Base-by-base conservation (phyloP, 2,888 invertebrate genomes). In the Sinhomidia bicolor region DNA sequence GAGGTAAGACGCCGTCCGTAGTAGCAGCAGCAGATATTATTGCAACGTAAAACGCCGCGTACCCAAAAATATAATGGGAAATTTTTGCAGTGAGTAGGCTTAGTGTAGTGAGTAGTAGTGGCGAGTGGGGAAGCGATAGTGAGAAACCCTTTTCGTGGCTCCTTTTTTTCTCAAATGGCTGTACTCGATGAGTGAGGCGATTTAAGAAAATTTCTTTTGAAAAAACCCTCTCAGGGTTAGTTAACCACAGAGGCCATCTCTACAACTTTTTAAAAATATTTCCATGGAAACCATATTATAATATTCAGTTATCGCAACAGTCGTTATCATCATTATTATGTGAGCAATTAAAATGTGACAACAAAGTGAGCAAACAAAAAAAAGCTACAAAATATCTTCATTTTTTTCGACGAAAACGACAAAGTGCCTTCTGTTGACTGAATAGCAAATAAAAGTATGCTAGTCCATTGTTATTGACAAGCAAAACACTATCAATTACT, bases 141-240 rank as follows among this genome's bases (percentile, higher is more conserved):
- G 84, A 84, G 76, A 84, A 84, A 84, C 84, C 68, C 17, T 68
- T 17, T n/a, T 51, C 41, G 9, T 6, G n/a, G n/a, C n/a, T n/a
- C 41, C 41, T n/a, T 14, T n/a, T n/a, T 17, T 51, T 6, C 23
- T 60, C 12, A 26, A 1, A 60, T 5, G 6, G 10, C 1, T 17
- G 57, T 3, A 57, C 4, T 3, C 51, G n/a, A 57, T 12, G 6
- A 9, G 60, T 60, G 60, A 60, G 60, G 60, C 60, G 60, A 60
- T 23, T 17, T 62, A 6, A 7, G 36, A 0, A 36, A 68, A 36
- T 12, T 12, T 1, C 10, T 3, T 44, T 44, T 44, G n/a, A 17
- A 36, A 68, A 68, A 68, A 29, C 62, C 23, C n/a, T n/a, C n/a
- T n/a, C n/a, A n/a, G n/a, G n/a, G n/a, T n/a, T n/a, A n/a, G n/a